Conservation (phyloP, 2,888 invertebrate genomes). For the Aelia acuminata region DNA sequence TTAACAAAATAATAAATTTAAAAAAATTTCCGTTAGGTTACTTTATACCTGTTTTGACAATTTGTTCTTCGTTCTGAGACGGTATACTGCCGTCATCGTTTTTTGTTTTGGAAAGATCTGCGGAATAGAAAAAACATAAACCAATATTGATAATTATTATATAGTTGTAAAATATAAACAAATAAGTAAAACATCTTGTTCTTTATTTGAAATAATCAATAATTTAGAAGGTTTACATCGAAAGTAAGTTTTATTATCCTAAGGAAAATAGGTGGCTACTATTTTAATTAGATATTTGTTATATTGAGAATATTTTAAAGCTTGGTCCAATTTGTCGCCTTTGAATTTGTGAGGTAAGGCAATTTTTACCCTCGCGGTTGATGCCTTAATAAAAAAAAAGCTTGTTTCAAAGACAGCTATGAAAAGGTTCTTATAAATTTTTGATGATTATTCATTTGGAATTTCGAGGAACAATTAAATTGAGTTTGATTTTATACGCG, state of each 20-base stretch:
- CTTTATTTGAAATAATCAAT: not conserved
- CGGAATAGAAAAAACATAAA: not conserved
- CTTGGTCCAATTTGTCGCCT: too few relatives aligned
- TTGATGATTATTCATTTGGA: too few relatives aligned
- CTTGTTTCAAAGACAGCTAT: too few relatives aligned
- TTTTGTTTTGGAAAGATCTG: not conserved
- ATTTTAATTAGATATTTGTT: too few relatives aligned
- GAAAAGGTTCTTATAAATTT: too few relatives aligned
- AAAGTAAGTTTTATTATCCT: too few relatives aligned
- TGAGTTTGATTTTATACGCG: not conserved
- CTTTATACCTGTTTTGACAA: not conserved
- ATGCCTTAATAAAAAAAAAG: too few relatives aligned
- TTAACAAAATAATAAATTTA: not conserved
- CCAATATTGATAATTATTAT: not conserved
- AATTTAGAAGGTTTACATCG: not conserved
- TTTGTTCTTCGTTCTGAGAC: not conserved
- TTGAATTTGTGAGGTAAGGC: too few relatives aligned
- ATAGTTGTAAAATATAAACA: not conserved
- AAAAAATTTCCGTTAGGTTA: not conserved
- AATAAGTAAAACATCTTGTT: not conserved
- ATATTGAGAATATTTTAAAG: too few relatives aligned
- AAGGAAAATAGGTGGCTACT: too few relatives aligned
- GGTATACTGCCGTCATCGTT: not conserved
- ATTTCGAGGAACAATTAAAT: not conserved
- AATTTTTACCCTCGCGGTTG: too few relatives aligned